These are phyloP conservation scores for Prenolepis imparis DNA, from an alignment of 2,888 invertebrate species.

Conservation along the genomic window DNA sequence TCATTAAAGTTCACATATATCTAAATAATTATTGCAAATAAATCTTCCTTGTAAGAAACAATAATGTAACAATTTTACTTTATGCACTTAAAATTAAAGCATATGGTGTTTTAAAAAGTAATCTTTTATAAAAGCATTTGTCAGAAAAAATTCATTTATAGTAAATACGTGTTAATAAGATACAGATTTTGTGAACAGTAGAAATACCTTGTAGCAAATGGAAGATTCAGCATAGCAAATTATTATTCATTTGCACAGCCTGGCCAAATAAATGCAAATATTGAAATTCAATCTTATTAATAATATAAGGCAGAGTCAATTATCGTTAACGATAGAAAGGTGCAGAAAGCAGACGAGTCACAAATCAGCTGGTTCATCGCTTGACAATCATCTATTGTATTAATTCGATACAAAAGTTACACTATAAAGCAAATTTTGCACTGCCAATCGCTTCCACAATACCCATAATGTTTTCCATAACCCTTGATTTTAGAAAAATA, in stretches of 20 bases:
- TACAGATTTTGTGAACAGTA: background rate
- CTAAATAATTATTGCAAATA: background rate
- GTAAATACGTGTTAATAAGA: background rate
- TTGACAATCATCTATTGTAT: background rate
- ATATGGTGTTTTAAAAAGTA: background rate
- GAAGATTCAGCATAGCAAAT: background rate
- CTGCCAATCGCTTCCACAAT: background rate
- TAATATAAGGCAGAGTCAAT: background rate
- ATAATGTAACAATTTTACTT: background rate
- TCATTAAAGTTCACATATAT: background rate
- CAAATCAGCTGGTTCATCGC: background rate
- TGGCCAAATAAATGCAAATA: background rate
- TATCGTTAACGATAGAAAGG: background rate
- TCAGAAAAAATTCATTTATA: background rate
- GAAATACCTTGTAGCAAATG: background rate
- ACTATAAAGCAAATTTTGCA: background rate
- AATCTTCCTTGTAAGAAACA: background rate
- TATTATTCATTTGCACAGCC: background rate
- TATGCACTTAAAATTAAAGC: background rate
- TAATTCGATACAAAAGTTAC: conserved; percentile 5
- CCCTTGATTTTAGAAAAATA: background rate
- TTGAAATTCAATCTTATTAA: conserved; percentile 15
- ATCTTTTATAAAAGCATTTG: background rate
- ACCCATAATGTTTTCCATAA: background rate
- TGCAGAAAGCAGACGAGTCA: background rate